These are phyloP conservation scores for Drosophila nigrodunni DNA, from an alignment of 1,140 invertebrate species.

Conservation along the genomic window DNA sequence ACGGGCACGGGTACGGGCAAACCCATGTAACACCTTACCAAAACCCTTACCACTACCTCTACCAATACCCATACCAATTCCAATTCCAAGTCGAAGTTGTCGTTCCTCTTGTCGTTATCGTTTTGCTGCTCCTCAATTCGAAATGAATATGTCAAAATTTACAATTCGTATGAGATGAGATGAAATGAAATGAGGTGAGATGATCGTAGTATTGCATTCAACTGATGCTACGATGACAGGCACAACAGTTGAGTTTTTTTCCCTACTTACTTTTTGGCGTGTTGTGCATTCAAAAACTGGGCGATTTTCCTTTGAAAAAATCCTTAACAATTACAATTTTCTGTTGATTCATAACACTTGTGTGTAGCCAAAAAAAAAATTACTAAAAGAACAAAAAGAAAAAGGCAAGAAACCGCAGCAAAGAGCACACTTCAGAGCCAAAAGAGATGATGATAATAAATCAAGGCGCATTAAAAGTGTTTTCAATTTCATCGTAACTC, in stretches of 20 bases:
- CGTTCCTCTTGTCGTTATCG: not conserved
- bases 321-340: slow-evolving; percentile 61
- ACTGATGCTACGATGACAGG: slow-evolving; percentile 49
- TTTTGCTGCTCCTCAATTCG: slow-evolving; percentile 28
- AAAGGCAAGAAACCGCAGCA: slow-evolving; percentile 36
- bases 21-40: slow-evolving; percentile 71
- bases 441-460: slow-evolving; percentile 67
- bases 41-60: slow-evolving; percentile 31
- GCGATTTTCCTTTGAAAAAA: slow-evolving; percentile 66
- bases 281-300: slow-evolving; percentile 12
- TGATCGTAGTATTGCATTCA: slow-evolving; percentile 24
- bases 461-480: slow-evolving; percentile 78
- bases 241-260: slow-evolving; percentile 22
- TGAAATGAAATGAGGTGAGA: slow-evolving; percentile 19
- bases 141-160: slow-evolving; percentile 82
- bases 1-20: slow-evolving; percentile 45
- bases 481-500: slow-evolving; percentile 76
- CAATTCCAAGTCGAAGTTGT: not conserved
- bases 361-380: slow-evolving; percentile 26
- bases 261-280: slow-evolving; percentile 16
- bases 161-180: slow-evolving; percentile 65
- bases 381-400: not conserved
- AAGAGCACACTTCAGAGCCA: slow-evolving; percentile 37
- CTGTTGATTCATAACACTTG: slow-evolving; percentile 71
- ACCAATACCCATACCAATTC: too few relatives aligned